Conservation (phyloP, 2,888 invertebrate species). For the Phymatocera aterrima region DNA sequence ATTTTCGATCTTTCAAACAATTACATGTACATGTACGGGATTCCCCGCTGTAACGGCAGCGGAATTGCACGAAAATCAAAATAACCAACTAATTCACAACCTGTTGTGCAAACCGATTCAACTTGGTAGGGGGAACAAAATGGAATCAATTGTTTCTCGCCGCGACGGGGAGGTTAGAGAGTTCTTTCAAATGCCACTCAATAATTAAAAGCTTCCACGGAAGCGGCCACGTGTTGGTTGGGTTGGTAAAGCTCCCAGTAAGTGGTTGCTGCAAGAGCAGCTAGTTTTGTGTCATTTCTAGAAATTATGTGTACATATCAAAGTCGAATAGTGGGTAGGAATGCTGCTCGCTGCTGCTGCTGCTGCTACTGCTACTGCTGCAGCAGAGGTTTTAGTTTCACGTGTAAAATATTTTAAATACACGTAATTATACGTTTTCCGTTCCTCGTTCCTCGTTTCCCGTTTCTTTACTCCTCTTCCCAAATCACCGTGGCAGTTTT, state of each 20-base stretch:
- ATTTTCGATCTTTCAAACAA: neutral
- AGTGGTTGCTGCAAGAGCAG: neutral
- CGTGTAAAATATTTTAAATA: neutral
- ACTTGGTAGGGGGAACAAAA: neutral
- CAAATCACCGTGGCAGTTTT: constrained; percentile 3
- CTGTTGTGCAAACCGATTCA: neutral
- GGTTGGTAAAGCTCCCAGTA: neutral
- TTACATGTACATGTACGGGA: neutral
- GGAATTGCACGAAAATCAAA: neutral
- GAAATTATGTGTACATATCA: neutral
- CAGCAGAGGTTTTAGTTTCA: neutral
- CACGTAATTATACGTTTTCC: neutral
- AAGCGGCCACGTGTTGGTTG: neutral
- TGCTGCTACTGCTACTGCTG: too few relatives aligned
- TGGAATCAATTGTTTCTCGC: neutral
- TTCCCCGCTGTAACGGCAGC: neutral
- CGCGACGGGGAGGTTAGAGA: neutral
- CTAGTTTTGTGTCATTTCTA: neutral
- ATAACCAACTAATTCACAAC: constrained; percentile 14
- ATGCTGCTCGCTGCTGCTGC: too few relatives aligned
- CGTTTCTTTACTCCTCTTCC: neutral
- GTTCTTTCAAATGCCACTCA: constrained; percentile 1
- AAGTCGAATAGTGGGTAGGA: constrained; percentile 1
- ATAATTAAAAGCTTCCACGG: constrained; percentile 22
- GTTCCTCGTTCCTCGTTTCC: neutral